These are phyloP conservation scores for Melierax canorus DNA, from an alignment of 2,113 vertebrate species.

Conservation along the genomic window DNA sequence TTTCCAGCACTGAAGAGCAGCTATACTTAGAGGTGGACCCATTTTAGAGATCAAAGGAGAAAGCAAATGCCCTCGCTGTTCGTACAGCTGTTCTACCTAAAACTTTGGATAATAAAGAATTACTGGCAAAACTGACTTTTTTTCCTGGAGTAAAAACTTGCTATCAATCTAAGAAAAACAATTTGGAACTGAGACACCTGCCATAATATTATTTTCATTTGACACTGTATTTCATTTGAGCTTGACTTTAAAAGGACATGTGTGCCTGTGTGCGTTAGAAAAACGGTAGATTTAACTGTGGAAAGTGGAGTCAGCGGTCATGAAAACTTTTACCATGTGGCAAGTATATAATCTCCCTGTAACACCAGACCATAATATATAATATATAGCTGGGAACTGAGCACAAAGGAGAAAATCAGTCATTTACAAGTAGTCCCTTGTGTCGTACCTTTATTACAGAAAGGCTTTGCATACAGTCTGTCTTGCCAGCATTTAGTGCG, in stretches of 20 bases:
- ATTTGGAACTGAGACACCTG: conserved; percentile 20
- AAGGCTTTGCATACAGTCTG: background rate
- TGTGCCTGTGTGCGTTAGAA: background rate
- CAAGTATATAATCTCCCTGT: conserved; percentile 4
- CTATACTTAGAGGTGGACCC: background rate
- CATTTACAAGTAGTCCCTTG: conserved; percentile 32
- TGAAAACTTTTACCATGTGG: conserved; percentile 42
- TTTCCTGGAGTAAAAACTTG: background rate
- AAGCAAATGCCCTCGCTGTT: background rate
- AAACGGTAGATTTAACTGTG: background rate
- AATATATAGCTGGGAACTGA: background rate
- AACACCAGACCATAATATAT: conserved; percentile 12
- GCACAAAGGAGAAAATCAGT: conserved; percentile 46
- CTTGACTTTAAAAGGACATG: background rate
- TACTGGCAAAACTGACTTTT: background rate
- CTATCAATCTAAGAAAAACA: conserved; percentile 23
- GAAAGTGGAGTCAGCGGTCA: conserved; percentile 20
- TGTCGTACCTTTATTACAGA: background rate
- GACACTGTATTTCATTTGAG: conserved; percentile 10
- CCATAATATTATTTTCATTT: conserved; percentile 28
- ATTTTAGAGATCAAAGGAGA: background rate
- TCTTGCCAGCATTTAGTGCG: background rate
- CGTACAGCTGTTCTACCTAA: background rate
- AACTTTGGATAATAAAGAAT: background rate
- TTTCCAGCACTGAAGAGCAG: background rate